Conservation (phyloP, 1,140 invertebrate species). For the Anagrus nilaparvatae region DNA sequence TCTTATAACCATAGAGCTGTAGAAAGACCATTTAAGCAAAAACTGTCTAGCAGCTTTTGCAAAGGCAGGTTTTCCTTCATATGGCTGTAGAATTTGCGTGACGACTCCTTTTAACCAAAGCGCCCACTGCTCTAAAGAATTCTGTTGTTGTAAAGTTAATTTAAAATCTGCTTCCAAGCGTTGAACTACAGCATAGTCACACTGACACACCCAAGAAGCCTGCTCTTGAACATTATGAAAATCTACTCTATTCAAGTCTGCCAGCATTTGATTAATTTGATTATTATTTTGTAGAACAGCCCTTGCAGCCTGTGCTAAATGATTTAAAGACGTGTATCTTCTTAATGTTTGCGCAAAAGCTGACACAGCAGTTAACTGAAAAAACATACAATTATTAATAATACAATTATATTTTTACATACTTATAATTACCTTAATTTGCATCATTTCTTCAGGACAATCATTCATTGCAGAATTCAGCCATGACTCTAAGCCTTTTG, state of each 20-base stretch:
- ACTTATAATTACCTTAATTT: slow-evolving; percentile 57
- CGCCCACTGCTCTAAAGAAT: slow-evolving; percentile 94
- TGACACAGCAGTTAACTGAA: slow-evolving; percentile 62
- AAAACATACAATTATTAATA: slow-evolving; percentile 5
- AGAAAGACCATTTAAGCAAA: slow-evolving; percentile 98
- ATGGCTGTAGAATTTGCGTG: slow-evolving; percentile 75
- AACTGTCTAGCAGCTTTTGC: slow-evolving; percentile 88
- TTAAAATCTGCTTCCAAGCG: slow-evolving; percentile 90
- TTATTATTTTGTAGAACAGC: slow-evolving; percentile 91
- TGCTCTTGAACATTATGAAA: slow-evolving; percentile 90
- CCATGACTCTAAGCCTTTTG: slow-evolving; percentile 83
- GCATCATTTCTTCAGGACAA: slow-evolving; percentile 72
- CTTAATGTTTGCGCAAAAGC: slow-evolving; percentile 91
- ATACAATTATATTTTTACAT: slow-evolving; percentile 3
- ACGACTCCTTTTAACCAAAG: slow-evolving; percentile 91
- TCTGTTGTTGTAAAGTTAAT: slow-evolving; percentile 82
- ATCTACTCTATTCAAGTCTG: slow-evolving; percentile 93
- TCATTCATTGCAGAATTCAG: slow-evolving; percentile 77
- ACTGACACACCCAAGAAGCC: slow-evolving; percentile 96
- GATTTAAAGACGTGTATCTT: slow-evolving; percentile 96
- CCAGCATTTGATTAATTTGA: slow-evolving; percentile 95
- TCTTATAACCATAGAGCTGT: slow-evolving; percentile 93
- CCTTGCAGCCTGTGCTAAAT: slow-evolving; percentile 90
- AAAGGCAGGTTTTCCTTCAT: slow-evolving; percentile 75
- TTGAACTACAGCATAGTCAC: slow-evolving; percentile 77